These are phyloP conservation scores for Perdita meconis DNA, from an alignment of 2,888 invertebrate species.

Conservation along the genomic window DNA sequence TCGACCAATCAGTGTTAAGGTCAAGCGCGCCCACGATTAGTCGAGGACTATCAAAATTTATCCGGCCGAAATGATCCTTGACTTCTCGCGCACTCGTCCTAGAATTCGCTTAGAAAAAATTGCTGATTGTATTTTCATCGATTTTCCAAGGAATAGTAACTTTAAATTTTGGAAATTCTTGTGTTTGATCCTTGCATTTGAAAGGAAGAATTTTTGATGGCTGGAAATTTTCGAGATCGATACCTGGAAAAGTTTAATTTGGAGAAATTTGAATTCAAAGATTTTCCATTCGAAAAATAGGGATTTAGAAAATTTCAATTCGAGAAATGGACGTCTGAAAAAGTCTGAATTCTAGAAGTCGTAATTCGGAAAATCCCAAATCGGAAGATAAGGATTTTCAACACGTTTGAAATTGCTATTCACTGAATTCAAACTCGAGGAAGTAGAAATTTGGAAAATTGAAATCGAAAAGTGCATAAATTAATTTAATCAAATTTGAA, in stretches of 20 bases:
- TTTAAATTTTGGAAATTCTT: neutral
- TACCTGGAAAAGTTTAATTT: neutral
- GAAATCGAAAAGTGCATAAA: too few species aligned
- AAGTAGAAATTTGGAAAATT: too few species aligned
- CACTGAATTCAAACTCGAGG: too few species aligned
- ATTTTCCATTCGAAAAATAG: too few species aligned
- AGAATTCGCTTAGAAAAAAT: neutral
- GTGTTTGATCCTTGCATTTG: too few species aligned
- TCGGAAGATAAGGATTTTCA: too few species aligned
- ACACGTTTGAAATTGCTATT: too few species aligned
- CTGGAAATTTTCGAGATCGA: neutral
- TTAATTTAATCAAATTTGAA: too few species aligned
- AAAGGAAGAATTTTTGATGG: too few species aligned
- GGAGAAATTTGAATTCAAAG: neutral
- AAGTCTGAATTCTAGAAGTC: neutral
- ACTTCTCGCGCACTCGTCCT: slow-evolving; percentile 55
- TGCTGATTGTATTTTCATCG: neutral
- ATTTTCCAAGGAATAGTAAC: too few species aligned
- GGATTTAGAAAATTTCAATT: neutral
- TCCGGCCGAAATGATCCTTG: slow-evolving; percentile 74
- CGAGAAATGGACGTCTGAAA: neutral
- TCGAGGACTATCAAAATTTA: slow-evolving; percentile 70
- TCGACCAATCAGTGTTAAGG: slow-evolving; percentile 82
- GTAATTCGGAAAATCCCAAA: too few species aligned
- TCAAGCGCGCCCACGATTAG: slow-evolving; percentile 76